Evolutionary conservation across 2,888 invertebrate genomes (phyloP).

Genomic region (Drosophila meridionalis): DNA sequence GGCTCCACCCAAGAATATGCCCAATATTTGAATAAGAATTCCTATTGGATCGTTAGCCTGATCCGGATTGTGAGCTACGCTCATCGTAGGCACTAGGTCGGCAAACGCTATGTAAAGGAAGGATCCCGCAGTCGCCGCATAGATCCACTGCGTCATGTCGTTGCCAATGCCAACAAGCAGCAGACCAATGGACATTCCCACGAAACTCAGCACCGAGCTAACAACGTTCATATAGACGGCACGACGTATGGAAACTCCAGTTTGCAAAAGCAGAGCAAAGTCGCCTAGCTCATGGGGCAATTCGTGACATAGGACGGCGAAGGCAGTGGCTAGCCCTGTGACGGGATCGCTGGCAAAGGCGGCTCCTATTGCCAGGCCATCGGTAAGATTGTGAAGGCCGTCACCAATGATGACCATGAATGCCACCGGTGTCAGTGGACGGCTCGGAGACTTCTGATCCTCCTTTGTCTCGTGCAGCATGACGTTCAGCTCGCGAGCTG

Average conservation of each 20-base stretch:
- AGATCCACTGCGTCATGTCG: conserved; percentile 90
- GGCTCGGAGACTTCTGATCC: conserved; percentile 82
- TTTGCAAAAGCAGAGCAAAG: conserved; percentile 91
- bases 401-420: conserved; percentile 93
- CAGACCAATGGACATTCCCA: conserved; percentile 89
- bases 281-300: conserved; percentile 93
- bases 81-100: conserved; percentile 90
- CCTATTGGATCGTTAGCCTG: conserved; percentile 86
- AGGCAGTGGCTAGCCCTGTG: conserved; percentile 91
- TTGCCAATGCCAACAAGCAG: conserved; percentile 89
- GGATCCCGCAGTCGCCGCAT: conserved; percentile 91
- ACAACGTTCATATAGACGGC: conserved; percentile 91
- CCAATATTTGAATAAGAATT: conserved; percentile 88
- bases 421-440: conserved; percentile 88
- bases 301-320: conserved; percentile 93
- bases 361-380: conserved; percentile 92
- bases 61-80: conserved; percentile 86
- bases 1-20: conserved; percentile 88
- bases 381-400: conserved; percentile 92
- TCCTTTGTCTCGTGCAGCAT: conserved; percentile 86
- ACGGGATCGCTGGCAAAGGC: conserved; percentile 90
- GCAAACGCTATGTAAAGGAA: conserved; percentile 93
- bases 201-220: conserved; percentile 91
- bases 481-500: conserved; percentile 86
- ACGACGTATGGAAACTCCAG: conserved; percentile 90